A percentile compares a stretch with the other conserved stretches of the same genome.
Evolutionary conservation across 2,797 vertebrate species (phyloP).

Genomic region (Vultur gryphus): DNA sequence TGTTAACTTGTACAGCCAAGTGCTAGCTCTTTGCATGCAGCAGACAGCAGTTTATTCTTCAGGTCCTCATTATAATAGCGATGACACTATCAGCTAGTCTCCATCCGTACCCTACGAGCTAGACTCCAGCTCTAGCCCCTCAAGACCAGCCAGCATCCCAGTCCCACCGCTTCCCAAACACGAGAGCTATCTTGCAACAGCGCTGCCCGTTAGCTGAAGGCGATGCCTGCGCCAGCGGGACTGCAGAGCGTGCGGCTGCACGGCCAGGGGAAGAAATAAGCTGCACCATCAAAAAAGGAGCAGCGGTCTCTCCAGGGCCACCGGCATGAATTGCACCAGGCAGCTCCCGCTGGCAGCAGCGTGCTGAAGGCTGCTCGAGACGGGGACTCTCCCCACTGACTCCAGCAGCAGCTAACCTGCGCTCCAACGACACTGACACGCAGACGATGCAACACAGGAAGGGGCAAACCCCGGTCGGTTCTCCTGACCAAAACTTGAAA

Average conservation of each 20-base stretch:
- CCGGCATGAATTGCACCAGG: background rate
- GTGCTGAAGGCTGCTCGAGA: fast-evolving
- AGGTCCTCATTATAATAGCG: background rate
- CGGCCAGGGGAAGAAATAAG: background rate
- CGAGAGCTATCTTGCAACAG: fast-evolving
- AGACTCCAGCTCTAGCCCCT: background rate
- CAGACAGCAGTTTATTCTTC: background rate
- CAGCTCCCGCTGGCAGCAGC: background rate
- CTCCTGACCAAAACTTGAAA: background rate
- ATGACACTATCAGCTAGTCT: background rate
- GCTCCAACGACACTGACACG: fast-evolving
- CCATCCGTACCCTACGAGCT: fast-evolving
- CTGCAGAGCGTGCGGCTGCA: fast-evolving
- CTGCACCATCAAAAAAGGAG: background rate
- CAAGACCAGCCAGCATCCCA: background rate
- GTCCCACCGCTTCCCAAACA: background rate
- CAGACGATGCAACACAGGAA: fast-evolving
- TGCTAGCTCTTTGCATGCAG: background rate
- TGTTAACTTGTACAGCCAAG: background rate
- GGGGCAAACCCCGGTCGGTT: fast-evolving
- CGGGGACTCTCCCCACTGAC: fast-evolving
- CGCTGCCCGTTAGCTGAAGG: background rate
- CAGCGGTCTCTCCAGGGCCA: fast-evolving
- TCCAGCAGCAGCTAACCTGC: fast-evolving
- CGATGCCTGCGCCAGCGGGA: fast-evolving